Conservation (phyloP, 2,113 vertebrate genomes). For the Azemiops feae region DNA sequence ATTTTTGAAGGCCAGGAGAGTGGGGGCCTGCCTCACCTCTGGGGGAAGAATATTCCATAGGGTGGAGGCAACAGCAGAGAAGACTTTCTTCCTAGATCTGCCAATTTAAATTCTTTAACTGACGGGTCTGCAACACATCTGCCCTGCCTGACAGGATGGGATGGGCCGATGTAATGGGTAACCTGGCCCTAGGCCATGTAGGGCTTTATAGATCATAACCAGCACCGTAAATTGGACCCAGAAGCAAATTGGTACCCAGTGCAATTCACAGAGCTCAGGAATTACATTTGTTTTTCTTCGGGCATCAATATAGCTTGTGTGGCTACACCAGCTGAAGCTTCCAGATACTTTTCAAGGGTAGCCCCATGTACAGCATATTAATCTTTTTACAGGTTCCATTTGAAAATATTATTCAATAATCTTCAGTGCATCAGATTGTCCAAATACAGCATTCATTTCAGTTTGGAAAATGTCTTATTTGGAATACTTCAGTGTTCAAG, state of each 20-base stretch:
- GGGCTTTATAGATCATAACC: not conserved
- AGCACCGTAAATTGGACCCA: not conserved
- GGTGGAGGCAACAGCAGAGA: not conserved
- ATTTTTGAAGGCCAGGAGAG: not conserved
- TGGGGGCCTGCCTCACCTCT: no score
- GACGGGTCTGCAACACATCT: not conserved
- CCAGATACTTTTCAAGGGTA: not conserved
- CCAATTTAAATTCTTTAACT: not conserved
- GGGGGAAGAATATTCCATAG: not conserved
- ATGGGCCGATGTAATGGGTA: not conserved
- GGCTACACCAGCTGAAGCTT: not conserved
- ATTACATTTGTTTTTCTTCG: not conserved
- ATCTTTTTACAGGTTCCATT: conserved; percentile 31
- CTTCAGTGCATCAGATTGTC: conserved; percentile 37
- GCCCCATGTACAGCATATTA: not conserved
- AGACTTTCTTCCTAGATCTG: not conserved
- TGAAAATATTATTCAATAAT: conserved; percentile 32
- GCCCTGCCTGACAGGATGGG: not conserved
- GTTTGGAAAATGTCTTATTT: conserved; percentile 46
- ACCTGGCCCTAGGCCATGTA: not conserved
- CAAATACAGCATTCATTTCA: conserved; percentile 57
- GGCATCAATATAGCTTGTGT: not conserved
- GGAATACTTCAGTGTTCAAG: conserved; percentile 56
- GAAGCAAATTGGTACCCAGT: not conserved
- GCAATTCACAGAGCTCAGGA: not conserved